Percentiles rank a stretch among this genome's conserved stretches.
Conservation (phyloP, 2,888 invertebrate species). For the Ellobium chinense region DNA sequence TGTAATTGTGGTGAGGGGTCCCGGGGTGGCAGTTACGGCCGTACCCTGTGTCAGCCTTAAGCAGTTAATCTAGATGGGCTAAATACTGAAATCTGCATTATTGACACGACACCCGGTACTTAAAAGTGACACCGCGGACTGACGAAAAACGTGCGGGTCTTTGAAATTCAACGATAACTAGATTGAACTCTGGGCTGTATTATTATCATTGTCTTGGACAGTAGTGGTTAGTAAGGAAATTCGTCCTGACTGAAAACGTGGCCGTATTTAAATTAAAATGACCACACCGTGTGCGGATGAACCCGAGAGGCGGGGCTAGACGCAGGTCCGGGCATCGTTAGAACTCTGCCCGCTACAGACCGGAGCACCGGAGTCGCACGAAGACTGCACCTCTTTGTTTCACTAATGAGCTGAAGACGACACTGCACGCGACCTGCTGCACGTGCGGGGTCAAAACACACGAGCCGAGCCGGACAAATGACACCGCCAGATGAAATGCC, state of each 20-base stretch:
- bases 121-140: too few relatives aligned
- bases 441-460: conserved; percentile 21
- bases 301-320: background rate
- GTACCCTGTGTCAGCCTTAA: too few relatives aligned
- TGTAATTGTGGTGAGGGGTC: too few relatives aligned
- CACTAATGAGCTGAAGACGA: conserved; percentile 15
- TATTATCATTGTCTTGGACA: background rate
- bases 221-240: background rate
- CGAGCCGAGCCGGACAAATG: background rate
- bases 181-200: too few relatives aligned
- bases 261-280: background rate
- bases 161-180: too few relatives aligned
- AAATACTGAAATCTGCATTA: too few relatives aligned
- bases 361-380: background rate
- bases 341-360: background rate
- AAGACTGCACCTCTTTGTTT: background rate
- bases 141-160: too few relatives aligned
- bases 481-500: background rate
- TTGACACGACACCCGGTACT: too few relatives aligned
- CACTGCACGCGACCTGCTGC: conserved; percentile 6
- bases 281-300: background rate
- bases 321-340: too few relatives aligned
- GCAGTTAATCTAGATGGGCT: too few relatives aligned
- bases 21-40: too few relatives aligned
- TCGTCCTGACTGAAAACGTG: background rate